phyloP scores from a whole-genome alignment of 2,113 vertebrate genomes.

The Lota lota region DNA sequence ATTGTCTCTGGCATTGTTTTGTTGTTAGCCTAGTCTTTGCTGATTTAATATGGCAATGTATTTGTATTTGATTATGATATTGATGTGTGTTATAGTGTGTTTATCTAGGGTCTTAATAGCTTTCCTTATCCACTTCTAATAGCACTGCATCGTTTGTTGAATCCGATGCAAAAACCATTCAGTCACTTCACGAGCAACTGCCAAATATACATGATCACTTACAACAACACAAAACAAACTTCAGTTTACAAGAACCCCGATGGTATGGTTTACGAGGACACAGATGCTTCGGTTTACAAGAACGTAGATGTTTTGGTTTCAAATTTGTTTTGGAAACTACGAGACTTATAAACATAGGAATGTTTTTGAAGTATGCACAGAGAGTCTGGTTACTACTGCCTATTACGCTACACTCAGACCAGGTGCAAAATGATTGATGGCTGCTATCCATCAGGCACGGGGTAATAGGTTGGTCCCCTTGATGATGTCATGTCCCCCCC shows the following conservation, averaged over 20 bases:
- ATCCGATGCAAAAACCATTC: too few relatives aligned
- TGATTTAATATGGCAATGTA: too few relatives aligned
- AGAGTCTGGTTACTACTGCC: not conserved
- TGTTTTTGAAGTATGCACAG: conserved; percentile 18
- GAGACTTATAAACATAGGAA: conserved; percentile 10
- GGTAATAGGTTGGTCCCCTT: not conserved
- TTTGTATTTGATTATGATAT: too few relatives aligned
- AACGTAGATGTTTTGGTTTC: conserved; percentile 21
- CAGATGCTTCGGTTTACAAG: conserved; percentile 26
- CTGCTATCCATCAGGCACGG: not conserved
- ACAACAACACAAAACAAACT: too few relatives aligned
- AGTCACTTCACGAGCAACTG: too few relatives aligned
- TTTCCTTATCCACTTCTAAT: too few relatives aligned
- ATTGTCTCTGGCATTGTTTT: too few relatives aligned
- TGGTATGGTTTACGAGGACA: conserved; percentile 27
- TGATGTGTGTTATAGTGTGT: too few relatives aligned
- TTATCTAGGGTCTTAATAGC: too few relatives aligned
- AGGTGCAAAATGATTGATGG: conserved; percentile 12
- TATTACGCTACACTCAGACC: not conserved
- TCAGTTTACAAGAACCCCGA: conserved; percentile 3
- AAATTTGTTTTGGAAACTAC: conserved; percentile 22
- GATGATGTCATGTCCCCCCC: not conserved
- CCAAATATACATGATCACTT: too few relatives aligned
- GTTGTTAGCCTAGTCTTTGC: too few relatives aligned
- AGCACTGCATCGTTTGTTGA: too few relatives aligned